phyloP scores from a whole-genome alignment of 2,113 vertebrate species.

The Nothocercus julius region DNA sequence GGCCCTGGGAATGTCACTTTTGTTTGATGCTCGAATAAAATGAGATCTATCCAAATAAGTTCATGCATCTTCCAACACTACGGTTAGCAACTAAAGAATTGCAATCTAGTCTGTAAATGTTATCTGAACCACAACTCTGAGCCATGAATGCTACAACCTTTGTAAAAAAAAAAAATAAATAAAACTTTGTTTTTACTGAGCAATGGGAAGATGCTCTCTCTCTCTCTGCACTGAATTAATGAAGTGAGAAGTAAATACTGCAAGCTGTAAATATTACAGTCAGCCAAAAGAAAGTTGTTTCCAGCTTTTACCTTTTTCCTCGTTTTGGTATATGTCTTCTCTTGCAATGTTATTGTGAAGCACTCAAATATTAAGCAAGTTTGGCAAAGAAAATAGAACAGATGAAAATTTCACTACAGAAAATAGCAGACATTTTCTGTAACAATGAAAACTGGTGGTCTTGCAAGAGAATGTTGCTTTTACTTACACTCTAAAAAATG shows the following conservation, averaged over 20 bases:
- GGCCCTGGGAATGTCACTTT: neutral
- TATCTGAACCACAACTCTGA: neutral
- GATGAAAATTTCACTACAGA: neutral
- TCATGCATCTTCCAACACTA: neutral
- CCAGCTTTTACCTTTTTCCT: neutral
- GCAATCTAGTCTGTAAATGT: neutral
- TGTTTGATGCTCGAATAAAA: neutral
- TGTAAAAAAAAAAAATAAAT: neutral
- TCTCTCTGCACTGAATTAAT: neutral
- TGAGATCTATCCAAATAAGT: neutral
- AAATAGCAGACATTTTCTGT: neutral
- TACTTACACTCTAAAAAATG: conserved; percentile 28
- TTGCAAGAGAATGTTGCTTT: neutral
- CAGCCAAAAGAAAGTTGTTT: neutral
- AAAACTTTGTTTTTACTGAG: neutral
- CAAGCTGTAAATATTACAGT: neutral
- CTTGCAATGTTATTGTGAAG: neutral
- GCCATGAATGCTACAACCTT: neutral
- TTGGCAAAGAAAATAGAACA: neutral
- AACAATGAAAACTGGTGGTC: neutral
- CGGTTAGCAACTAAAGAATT: neutral
- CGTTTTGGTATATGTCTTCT: neutral
- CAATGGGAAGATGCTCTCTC: neutral
- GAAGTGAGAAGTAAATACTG: neutral
- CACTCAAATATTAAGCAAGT: neutral